Evolutionary conservation across 2,888 invertebrate genomes (phyloP).

Genomic region (Homarus gammarus): DNA sequence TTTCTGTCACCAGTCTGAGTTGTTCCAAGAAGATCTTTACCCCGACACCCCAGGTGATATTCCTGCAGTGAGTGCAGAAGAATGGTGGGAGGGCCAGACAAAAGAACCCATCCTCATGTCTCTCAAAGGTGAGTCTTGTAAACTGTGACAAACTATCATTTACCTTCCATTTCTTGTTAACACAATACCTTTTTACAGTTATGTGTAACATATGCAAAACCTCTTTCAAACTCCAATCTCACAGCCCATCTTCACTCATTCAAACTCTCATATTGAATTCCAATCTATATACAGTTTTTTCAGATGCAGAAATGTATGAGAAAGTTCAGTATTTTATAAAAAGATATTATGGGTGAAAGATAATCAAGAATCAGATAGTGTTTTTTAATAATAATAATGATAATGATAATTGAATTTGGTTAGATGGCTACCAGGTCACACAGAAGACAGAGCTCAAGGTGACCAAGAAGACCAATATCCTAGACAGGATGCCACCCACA

Average conservation of each 20-base stretch:
- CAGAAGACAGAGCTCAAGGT: constrained; percentile 84
- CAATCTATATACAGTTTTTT: too few relatives aligned
- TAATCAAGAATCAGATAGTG: background rate
- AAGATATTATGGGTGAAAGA: background rate
- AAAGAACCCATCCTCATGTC: constrained; percentile 95
- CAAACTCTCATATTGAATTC: too few relatives aligned
- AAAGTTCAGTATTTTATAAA: background rate
- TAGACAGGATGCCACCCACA: constrained; percentile 82
- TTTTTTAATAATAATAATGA: background rate
- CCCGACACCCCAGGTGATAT: constrained; percentile 96
- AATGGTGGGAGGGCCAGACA: constrained; percentile 89
- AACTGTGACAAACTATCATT: background rate
- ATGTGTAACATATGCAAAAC: background rate
- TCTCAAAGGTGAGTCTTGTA: constrained; percentile 87
- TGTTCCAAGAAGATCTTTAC: constrained; percentile 98
- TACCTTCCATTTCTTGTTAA: background rate
- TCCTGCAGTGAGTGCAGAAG: constrained; percentile 92
- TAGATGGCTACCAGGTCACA: constrained; percentile 79
- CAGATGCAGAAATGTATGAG: background rate
- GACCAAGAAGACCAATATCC: constrained; percentile 88
- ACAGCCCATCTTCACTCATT: background rate
- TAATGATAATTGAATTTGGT: background rate
- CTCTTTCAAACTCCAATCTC: background rate
- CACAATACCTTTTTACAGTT: background rate
- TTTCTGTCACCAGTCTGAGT: constrained; percentile 85